phyloP scores from a whole-genome alignment of 2,797 vertebrate species.

The Pantherophis vulpinus region DNA sequence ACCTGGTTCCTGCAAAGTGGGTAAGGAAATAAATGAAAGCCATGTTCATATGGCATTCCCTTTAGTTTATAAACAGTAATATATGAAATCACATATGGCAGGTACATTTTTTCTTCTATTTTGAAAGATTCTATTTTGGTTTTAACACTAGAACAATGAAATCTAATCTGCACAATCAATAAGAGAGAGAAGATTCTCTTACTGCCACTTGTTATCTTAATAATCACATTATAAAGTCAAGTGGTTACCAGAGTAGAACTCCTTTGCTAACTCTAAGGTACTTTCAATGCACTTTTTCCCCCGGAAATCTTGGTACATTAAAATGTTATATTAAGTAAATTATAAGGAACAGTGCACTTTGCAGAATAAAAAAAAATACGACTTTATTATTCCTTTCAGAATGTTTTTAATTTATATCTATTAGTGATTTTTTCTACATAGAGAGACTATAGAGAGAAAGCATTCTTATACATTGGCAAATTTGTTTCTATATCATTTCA shows the following conservation, averaged over 20 bases:
- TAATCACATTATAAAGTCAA: slow-evolving; percentile 78
- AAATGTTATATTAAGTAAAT: slow-evolving; percentile 79
- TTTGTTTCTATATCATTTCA: slow-evolving; percentile 43
- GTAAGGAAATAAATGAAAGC: background rate
- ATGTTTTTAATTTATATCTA: slow-evolving; percentile 70
- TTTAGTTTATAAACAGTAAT: slow-evolving; percentile 48
- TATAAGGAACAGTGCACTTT: slow-evolving; percentile 79
- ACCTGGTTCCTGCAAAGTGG: background rate
- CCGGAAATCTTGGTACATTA: slow-evolving; percentile 78
- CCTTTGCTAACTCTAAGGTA: slow-evolving; percentile 73
- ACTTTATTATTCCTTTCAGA: slow-evolving; percentile 76
- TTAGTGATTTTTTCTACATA: slow-evolving; percentile 68
- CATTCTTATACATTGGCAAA: slow-evolving; percentile 62
- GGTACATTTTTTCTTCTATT: slow-evolving; percentile 38
- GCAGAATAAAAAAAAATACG: slow-evolving; percentile 77
- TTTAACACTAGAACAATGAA: slow-evolving; percentile 67
- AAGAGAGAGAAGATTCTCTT: slow-evolving; percentile 67
- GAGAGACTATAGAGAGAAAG: slow-evolving; percentile 51
- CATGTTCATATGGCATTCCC: slow-evolving; percentile 31
- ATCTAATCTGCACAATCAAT: slow-evolving; percentile 71
- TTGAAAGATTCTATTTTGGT: slow-evolving; percentile 65
- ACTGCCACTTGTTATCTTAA: slow-evolving; percentile 69
- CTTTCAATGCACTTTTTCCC: slow-evolving; percentile 75
- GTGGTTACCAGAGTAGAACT: slow-evolving; percentile 68
- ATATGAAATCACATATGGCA: slow-evolving; percentile 47